Evolutionary conservation across 1,140 invertebrate species (phyloP).

Genomic region (Lepidurus couesii): DNA sequence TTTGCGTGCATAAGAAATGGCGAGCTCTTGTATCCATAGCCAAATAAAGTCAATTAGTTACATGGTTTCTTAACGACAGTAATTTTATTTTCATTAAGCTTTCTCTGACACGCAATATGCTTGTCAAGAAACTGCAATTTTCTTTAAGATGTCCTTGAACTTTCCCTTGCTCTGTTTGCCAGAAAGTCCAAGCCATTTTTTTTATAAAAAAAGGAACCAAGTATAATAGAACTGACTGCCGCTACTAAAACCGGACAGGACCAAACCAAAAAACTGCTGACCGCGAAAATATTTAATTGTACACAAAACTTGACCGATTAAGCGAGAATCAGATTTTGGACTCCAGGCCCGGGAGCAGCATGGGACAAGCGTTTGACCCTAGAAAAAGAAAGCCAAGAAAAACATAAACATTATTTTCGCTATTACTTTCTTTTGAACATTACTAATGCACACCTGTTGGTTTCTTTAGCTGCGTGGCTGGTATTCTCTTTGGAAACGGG

Average conservation of each 20-base stretch:
- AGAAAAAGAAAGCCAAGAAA: slow-evolving; percentile 15
- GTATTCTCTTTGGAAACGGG: slow-evolving; percentile 23
- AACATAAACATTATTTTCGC: not conserved
- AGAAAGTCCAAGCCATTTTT: not conserved
- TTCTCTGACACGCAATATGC: slow-evolving; percentile 19
- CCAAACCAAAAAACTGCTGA: not conserved
- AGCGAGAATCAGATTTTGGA: slow-evolving; percentile 19
- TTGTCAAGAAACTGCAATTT: slow-evolving; percentile 16
- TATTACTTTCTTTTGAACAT: not conserved
- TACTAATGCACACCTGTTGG: slow-evolving; percentile 23
- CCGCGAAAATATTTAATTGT: not conserved
- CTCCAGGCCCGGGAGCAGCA: not conserved
- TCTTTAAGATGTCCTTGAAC: not conserved
- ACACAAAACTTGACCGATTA: not conserved
- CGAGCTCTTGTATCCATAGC: not conserved
- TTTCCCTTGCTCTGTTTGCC: not conserved
- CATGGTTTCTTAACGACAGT: not conserved
- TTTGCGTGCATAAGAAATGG: not conserved
- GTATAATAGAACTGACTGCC: not conserved
- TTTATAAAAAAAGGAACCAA: slow-evolving; percentile 6
- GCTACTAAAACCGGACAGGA: slow-evolving; percentile 21
- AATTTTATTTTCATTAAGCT: slow-evolving; percentile 19
- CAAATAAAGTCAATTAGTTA: not conserved
- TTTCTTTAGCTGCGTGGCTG: slow-evolving; percentile 25
- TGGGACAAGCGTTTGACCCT: not conserved